Evolutionary conservation across 2,888 invertebrate species (phyloP).

Genomic region (Parapristionchus giblindavisi): DNA sequence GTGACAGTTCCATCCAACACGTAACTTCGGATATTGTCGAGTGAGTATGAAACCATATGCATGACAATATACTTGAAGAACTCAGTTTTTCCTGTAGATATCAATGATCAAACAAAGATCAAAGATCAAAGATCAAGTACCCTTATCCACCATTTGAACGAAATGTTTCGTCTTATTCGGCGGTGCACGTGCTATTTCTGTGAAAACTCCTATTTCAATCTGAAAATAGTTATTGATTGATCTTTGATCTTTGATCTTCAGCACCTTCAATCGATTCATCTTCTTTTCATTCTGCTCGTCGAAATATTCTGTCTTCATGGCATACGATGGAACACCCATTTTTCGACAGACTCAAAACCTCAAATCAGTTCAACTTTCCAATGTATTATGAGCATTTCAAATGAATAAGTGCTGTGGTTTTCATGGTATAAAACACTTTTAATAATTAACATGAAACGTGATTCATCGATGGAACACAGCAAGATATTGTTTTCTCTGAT

Average conservation of each 20-base stretch:
- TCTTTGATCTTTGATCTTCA: not conserved
- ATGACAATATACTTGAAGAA: constrained; percentile 35
- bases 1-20: constrained; percentile 5
- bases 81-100: constrained; percentile 27
- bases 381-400: too few species aligned
- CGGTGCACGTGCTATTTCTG: not conserved
- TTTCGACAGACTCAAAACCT: too few species aligned
- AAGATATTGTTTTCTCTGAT: too few species aligned
- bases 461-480: too few species aligned
- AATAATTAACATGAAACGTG: too few species aligned
- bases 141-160: constrained; percentile 30
- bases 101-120: too few species aligned
- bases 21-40: constrained; percentile 31
- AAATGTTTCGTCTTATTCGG: constrained; percentile 19
- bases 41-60: constrained; percentile 10
- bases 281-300: not conserved
- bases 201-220: constrained; percentile 32
- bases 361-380: too few species aligned
- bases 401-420: too few species aligned
- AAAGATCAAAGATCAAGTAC: constrained; percentile 19
- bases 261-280: constrained; percentile 27
- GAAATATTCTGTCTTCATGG: constrained; percentile 31
- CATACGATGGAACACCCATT: too few species aligned
- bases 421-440: too few species aligned
- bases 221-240: constrained; percentile 1